Evolutionary conservation across 2,888 invertebrate species (phyloP).

Genomic region (Napeogenes inachia): DNA sequence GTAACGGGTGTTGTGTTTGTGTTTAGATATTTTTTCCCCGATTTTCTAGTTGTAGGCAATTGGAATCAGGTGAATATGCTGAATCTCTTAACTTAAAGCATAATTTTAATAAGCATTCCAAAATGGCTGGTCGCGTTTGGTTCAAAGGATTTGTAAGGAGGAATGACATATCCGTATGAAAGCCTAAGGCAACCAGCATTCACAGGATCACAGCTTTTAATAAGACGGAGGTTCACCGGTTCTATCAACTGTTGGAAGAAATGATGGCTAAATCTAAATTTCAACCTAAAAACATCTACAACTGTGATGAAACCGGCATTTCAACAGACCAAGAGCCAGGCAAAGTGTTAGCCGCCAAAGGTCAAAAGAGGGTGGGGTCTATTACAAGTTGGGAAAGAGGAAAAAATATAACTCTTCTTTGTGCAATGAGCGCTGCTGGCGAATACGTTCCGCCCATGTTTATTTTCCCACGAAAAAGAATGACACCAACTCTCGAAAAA

Average conservation of each 20-base stretch:
- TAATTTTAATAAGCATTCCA: constrained; percentile 28
- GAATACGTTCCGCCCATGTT: too few relatives aligned
- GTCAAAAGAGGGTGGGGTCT: neutral
- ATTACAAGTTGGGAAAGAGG: too few relatives aligned
- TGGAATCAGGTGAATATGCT: constrained; percentile 10
- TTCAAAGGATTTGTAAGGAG: constrained; percentile 31
- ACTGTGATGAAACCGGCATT: constrained; percentile 18
- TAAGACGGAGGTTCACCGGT: constrained; percentile 28
- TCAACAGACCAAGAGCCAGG: constrained; percentile 2
- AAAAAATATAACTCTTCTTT: too few relatives aligned
- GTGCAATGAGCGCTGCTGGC: too few relatives aligned
- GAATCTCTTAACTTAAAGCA: constrained; percentile 23
- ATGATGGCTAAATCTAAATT: constrained; percentile 23
- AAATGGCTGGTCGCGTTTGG: constrained; percentile 33
- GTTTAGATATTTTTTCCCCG: constrained; percentile 1
- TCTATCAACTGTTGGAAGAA: constrained; percentile 23
- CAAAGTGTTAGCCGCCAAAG: neutral
- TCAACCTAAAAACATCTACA: constrained; percentile 23
- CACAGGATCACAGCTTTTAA: constrained; percentile 33
- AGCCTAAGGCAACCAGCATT: constrained; percentile 11
- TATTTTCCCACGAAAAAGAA: too few relatives aligned
- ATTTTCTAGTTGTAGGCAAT: constrained; percentile 14
- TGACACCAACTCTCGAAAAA: too few relatives aligned
- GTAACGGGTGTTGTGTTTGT: too few relatives aligned
- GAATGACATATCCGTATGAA: constrained; percentile 19